These are phyloP conservation scores for Fragum fragum DNA, from an alignment of 2,888 invertebrate genomes.

Conservation along the genomic window DNA sequence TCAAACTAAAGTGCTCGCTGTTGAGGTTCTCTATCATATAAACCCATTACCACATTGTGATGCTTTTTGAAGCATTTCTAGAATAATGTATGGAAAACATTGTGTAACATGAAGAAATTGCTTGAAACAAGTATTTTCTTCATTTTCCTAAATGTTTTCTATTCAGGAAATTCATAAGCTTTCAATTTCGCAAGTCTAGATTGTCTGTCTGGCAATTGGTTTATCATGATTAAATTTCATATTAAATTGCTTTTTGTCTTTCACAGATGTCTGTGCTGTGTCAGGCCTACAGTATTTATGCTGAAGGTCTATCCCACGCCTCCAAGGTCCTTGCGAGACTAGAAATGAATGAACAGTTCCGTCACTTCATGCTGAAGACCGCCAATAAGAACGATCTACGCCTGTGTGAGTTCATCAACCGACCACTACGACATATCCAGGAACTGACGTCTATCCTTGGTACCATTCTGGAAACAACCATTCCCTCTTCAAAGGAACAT, in stretches of 20 bases:
- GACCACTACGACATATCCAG: conserved; percentile 54
- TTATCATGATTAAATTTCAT: no score
- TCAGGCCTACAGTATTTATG: conserved; percentile 50
- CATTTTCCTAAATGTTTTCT: no score
- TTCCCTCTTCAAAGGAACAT: conserved; percentile 37
- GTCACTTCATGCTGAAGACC: conserved; percentile 46
- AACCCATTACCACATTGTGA: no score
- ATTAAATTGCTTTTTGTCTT: not conserved
- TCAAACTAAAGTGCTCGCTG: no score
- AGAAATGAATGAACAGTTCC: conserved; percentile 57
- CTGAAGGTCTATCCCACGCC: conserved; percentile 44
- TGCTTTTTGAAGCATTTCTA: no score
- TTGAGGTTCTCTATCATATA: no score
- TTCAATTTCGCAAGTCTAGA: no score
- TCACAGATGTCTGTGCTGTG: conserved; percentile 48
- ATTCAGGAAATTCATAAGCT: no score
- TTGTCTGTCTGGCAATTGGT: no score
- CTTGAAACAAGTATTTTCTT: no score
- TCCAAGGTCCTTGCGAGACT: conserved; percentile 39
- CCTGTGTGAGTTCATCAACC: conserved; percentile 59
- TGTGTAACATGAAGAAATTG: no score
- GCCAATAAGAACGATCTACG: conserved; percentile 30
- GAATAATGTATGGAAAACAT: no score
- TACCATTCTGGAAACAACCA: conserved; percentile 36
- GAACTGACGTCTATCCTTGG: conserved; percentile 42